Evolutionary conservation across 2,888 invertebrate genomes (phyloP), one percentile per base, ranked within the genome.

Genomic region (Heliothis peltigera): DNA sequence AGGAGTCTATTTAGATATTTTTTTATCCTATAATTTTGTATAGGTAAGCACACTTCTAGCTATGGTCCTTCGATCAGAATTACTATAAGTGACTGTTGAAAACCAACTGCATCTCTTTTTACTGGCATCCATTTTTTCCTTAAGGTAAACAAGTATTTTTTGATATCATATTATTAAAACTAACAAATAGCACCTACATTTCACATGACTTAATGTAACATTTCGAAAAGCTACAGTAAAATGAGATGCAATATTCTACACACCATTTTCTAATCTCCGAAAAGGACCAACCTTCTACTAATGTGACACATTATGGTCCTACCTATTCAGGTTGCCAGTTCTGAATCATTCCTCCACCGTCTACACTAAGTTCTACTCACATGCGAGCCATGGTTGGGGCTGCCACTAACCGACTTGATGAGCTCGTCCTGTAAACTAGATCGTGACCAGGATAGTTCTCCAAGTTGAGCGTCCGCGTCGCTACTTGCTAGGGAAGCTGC

Each of bases 401-500:
- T 92, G 90, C 91, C 93, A 95, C 95, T 95, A 92, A 96, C 96
- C 95, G 96, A 95, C 92, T 96, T 95, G 91, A 96, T 95, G 80
- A 96, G 95, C 86, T 97, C 97, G 84, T 97, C 96, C 89, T 97
- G 97, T 66, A 97, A 91, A 25, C 96, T 96, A 72, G 95, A 96
- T 21, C 96, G 95, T 12, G 96, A 96, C 95, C 96, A 96, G 46
- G 96, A 96, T 49, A 96, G 92, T 80, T 96, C 95, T 43, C 95
- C 89, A 77, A 95, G 91, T 82, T 92, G 89, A 17, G 88, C 94
- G 83, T 95, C 95, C 43, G 95, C 90, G 64, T 95, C 95, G 82
- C 94, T 95, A 84, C 95, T 95, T 18, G 95, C 95, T 25, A 95
- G 86, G 42, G 96, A 96, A 54, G 96, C 95, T 60, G 93, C 94